phyloP scores from a whole-genome alignment of 2,888 invertebrate genomes.

The Ernsta delagoae region DNA sequence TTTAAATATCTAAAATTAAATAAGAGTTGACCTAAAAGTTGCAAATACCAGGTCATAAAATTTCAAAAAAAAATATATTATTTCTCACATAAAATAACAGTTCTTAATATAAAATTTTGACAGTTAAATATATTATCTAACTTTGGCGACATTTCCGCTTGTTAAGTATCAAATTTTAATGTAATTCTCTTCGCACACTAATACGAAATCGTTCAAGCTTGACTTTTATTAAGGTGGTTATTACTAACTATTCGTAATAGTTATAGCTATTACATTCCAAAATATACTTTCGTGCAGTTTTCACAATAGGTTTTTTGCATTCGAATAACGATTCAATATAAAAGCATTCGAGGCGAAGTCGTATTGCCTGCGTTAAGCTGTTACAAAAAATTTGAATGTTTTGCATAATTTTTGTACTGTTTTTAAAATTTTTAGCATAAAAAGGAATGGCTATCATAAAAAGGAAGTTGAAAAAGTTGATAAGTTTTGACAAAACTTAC shows the following conservation, averaged over 20 bases:
- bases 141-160: background rate
- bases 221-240: constrained; percentile 9
- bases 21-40: no score
- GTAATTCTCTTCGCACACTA: background rate
- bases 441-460: no score
- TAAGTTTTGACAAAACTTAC: no score
- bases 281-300: constrained; percentile 17
- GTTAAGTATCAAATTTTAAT: background rate
- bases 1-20: no score
- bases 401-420: background rate
- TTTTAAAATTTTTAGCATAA: no score
- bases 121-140: background rate
- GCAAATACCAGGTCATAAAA: no score
- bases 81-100: no score
- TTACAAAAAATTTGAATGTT: background rate
- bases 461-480: no score
- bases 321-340: background rate
- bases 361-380: background rate
- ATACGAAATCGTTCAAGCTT: constrained; percentile 16
- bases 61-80: no score
- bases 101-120: no score
- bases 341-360: background rate
- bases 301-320: constrained; percentile 22
- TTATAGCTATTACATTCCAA: constrained; percentile 12
- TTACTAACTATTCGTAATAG: constrained; percentile 3